Conservation (phyloP, 2,888 invertebrate species). For the Horisme vitalbata region DNA sequence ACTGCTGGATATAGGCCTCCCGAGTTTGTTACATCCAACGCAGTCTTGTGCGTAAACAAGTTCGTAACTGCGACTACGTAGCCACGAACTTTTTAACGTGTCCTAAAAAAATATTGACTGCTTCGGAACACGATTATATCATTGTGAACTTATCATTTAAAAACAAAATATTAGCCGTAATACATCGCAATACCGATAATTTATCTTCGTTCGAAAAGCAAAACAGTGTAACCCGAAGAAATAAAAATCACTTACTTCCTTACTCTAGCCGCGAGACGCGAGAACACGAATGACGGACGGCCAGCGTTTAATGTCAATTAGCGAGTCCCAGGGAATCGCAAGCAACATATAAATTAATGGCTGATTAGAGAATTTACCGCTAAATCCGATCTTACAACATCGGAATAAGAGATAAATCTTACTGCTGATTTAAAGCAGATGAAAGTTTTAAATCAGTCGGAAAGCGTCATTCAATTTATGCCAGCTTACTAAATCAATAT, state of each 20-base stretch:
- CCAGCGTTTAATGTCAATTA: conserved; percentile 73
- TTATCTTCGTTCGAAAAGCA: conserved; percentile 11
- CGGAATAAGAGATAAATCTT: conserved; percentile 25
- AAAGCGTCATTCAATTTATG: conserved; percentile 14
- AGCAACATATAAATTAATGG: conserved; percentile 53
- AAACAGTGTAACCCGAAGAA: conserved; percentile 23
- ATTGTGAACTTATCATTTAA: neutral
- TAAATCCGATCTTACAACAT: conserved; percentile 37
- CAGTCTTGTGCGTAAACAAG: too few relatives aligned
- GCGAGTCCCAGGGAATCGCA: conserved; percentile 51
- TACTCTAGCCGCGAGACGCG: conserved; percentile 51
- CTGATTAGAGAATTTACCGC: conserved; percentile 32
- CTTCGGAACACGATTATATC: neutral
- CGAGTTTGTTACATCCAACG: too few relatives aligned
- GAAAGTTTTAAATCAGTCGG: conserved; percentile 9
- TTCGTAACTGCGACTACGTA: too few relatives aligned
- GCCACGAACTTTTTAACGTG: too few relatives aligned
- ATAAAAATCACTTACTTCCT: conserved; percentile 26
- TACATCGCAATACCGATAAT: neutral
- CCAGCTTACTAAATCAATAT: conserved; percentile 16
- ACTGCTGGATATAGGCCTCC: too few relatives aligned
- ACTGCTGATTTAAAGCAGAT: neutral
- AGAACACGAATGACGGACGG: conserved; percentile 67
- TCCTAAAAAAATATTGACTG: too few relatives aligned
- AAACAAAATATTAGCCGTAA: neutral